Evolutionary conservation across 30 jellyfish, hydroid and myxozoan genomes (phyloP).

Genomic region (Catostylus mosaicus): DNA sequence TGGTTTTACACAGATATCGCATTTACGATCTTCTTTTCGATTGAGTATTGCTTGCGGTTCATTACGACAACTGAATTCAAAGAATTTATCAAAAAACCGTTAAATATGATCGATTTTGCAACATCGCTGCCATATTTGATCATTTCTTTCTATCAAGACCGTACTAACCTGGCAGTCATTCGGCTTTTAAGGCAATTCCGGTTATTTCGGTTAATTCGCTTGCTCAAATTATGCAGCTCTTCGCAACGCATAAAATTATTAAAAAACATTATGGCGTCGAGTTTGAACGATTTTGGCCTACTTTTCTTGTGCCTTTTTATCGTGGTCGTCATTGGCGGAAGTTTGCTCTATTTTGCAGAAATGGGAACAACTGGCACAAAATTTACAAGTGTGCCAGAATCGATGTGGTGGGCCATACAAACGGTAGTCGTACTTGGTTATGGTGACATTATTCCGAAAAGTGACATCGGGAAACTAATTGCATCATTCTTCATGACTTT

Average conservation of each 20-base stretch:
- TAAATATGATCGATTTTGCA: conserved; percentile 61
- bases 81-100: conserved; percentile 34
- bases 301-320: conserved; percentile 65
- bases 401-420: conserved; percentile 89
- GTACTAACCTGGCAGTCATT: neutral
- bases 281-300: conserved; percentile 64
- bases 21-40: conserved; percentile 34
- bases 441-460: conserved; percentile 82
- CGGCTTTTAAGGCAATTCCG: conserved; percentile 57
- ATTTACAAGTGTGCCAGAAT: conserved; percentile 82
- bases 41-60: conserved; percentile 57
- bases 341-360: conserved; percentile 70
- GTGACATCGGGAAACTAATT: conserved; percentile 64
- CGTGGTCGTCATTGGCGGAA: conserved; percentile 72
- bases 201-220: conserved; percentile 54
- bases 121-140: conserved; percentile 66
- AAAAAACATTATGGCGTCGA: conserved; percentile 58
- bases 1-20: conserved; percentile 62
- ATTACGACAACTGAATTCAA: conserved; percentile 35
- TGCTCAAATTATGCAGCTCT: conserved; percentile 56
- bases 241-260: conserved; percentile 59
- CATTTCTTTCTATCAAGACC: neutral
- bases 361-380: conserved; percentile 28
- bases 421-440: conserved; percentile 87
- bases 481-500: conserved; percentile 83